Base-by-base conservation (phyloP, 2,797 vertebrate genomes). In the Rhinichthys osculus region DNA sequence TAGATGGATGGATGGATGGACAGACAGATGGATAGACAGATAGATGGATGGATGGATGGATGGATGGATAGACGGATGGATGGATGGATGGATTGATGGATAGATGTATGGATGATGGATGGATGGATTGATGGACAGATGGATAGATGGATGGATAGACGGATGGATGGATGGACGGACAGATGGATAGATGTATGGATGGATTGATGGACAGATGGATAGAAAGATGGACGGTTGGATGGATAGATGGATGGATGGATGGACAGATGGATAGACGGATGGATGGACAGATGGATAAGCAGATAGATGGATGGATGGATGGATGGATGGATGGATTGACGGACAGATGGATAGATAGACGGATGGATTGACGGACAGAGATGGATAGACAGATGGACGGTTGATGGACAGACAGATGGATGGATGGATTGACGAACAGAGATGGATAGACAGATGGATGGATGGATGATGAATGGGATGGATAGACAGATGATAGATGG, bases 221-320 rank as follows among this genome's bases (percentile, higher is more conserved):
- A 0, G 4, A 62, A 0, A 0, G 59, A 27, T 2, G 1, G 11
- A 30, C 0, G 0, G 11, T 5, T 2, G 11, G 2, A 64, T 1
- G 1, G 47, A 16, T 1, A 4, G 47, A 47, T 0, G 4, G 42
- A 10, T 1, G 9, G 11, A 47, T 5, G 0, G 44, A 17, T 2
- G 1, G 59, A 59, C 0, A 0, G n/a, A n/a, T 0, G 0, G 23
- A 62, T 27, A 0, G n/a, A 64, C 0, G 0, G 11, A 14, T 0
- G 2, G 5, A 62, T 0, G 0, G 23, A 62, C 1, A 3, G n/a
- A 62, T 14, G 0, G 1, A 62, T 1, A 0, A 0, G 19, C 0
- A 0, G 14, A 35, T 4, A 0, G 7, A 19, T 5, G 7, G 47
- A 50, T 0, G 3, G 42, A 42, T 0, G 0, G 42, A 10, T 1